Evolutionary conservation across 2,113 vertebrate species (phyloP).

Genomic region (Meles meles): DNA sequence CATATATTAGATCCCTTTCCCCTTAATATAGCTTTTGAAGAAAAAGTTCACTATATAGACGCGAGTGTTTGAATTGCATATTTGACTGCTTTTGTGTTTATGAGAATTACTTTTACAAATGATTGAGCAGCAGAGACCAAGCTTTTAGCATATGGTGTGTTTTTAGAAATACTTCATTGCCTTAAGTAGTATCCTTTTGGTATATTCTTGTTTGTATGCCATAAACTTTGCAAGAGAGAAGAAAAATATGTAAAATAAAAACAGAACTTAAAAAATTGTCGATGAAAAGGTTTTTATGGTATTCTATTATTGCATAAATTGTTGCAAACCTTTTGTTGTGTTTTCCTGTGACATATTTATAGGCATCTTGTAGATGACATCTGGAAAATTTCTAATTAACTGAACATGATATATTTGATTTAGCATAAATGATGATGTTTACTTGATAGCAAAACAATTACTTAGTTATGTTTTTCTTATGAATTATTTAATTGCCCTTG

Average conservation of each 20-base stretch:
- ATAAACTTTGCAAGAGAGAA: neutral
- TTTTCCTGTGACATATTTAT: constrained; percentile 28
- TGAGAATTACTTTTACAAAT: neutral
- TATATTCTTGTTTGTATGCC: neutral
- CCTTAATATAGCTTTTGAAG: neutral
- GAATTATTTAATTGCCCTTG: constrained; percentile 55
- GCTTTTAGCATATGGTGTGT: neutral
- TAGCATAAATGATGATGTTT: constrained; percentile 64
- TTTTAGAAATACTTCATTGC: neutral
- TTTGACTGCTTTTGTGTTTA: neutral
- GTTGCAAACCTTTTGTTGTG: neutral
- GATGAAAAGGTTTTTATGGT: neutral
- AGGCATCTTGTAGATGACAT: constrained; percentile 57
- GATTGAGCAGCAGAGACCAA: neutral
- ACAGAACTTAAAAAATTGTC: neutral
- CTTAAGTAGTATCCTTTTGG: neutral
- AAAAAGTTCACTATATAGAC: neutral
- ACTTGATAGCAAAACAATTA: constrained; percentile 58
- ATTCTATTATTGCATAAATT: neutral
- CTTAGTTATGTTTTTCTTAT: constrained; percentile 44
- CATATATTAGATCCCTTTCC: neutral
- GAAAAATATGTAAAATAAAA: neutral
- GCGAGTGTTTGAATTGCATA: neutral
- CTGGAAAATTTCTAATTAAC: constrained; percentile 72
- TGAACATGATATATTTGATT: constrained; percentile 68